A percentile compares a stretch with the other conserved stretches of the same genome.
Conservation (phyloP, 2,797 vertebrate species). For the Eulemur albifrons region DNA sequence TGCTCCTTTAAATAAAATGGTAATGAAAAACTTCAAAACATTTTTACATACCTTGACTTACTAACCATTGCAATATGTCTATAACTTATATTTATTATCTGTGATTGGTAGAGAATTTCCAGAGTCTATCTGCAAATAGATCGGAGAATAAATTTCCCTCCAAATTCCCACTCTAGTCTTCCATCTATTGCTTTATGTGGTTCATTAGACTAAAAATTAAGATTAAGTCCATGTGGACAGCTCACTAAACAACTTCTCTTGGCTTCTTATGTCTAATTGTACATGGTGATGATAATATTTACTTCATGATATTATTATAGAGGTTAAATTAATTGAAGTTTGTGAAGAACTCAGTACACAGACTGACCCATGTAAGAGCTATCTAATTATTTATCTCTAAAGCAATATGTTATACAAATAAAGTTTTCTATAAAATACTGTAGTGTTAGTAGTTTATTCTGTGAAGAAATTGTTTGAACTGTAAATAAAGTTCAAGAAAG, state of each 20-base stretch:
- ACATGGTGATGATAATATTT: background rate
- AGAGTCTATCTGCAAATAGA: background rate
- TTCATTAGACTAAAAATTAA: background rate
- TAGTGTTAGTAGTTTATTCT: background rate
- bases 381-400: background rate
- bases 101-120: background rate
- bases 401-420: background rate
- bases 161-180: background rate
- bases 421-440: background rate
- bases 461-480: background rate
- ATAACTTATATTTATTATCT: background rate
- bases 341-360: background rate
- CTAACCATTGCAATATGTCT: background rate
- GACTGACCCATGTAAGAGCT: background rate
- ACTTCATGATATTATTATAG: background rate
- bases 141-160: background rate
- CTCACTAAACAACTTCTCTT: background rate
- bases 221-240: background rate
- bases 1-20: background rate
- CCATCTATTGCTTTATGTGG: background rate
- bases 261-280: background rate
- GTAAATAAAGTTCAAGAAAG: background rate
- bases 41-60: background rate
- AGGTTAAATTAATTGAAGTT: background rate
- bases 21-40: background rate